phyloP scores from a whole-genome alignment of 2,888 invertebrate genomes.

The Polydrusus tereticollis region DNA sequence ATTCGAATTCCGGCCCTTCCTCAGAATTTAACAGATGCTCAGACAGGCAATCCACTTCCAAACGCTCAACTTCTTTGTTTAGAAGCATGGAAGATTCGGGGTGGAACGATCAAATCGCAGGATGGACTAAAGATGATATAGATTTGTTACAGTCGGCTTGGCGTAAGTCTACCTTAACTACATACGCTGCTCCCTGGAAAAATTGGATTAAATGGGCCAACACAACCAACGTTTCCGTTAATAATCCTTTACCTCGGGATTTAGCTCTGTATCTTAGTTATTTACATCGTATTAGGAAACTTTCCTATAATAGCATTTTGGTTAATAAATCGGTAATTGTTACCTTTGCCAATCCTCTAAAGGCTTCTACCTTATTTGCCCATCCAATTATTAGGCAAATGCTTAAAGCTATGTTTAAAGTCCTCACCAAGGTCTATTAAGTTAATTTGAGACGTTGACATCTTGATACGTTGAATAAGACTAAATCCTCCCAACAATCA shows the following conservation, averaged over 20 bases:
- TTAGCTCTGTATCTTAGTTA: conserved; percentile 41
- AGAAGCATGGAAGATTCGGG: conserved; percentile 41
- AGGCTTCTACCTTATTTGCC: conserved; percentile 11
- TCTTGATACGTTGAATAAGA: neutral
- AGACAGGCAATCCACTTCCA: conserved; percentile 18
- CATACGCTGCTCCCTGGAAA: conserved; percentile 5
- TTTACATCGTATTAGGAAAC: conserved; percentile 42
- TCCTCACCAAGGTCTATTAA: conserved; percentile 19
- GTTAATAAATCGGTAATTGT: conserved; percentile 54
- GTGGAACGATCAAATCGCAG: conserved; percentile 22
- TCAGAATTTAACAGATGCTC: conserved; percentile 6
- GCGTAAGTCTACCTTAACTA: conserved; percentile 35
- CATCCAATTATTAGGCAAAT: conserved; percentile 48
- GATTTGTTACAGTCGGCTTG: conserved; percentile 22
- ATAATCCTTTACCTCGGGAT: conserved; percentile 23
- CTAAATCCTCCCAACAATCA: neutral
- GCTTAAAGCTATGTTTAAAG: conserved; percentile 46
- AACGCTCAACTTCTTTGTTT: conserved; percentile 39
- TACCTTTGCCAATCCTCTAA: conserved; percentile 49
- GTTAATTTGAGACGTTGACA: conserved; percentile 34
- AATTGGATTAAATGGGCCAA: conserved; percentile 10
- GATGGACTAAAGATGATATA: neutral
- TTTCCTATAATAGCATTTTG: conserved; percentile 29
- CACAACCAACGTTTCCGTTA: conserved; percentile 3
- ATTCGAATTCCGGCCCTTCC: neutral